These are phyloP conservation scores for Cathartes aura DNA, from an alignment of 2,113 vertebrate species.

Conservation along the genomic window DNA sequence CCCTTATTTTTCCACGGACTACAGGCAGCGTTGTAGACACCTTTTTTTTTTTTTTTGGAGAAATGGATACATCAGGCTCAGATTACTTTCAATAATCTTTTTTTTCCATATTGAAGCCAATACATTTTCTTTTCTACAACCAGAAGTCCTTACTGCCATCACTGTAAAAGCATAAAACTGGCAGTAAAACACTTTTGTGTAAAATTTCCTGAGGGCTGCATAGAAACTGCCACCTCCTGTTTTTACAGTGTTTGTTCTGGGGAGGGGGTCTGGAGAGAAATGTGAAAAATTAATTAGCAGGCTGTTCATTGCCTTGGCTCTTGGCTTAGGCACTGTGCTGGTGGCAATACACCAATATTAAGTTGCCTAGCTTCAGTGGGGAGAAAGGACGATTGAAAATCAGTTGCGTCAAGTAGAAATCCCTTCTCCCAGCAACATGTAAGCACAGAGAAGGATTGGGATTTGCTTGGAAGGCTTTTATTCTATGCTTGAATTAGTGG, in stretches of 20 bases:
- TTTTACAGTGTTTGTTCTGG: slow-evolving; percentile 13
- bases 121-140: background rate
- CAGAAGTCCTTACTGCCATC: background rate
- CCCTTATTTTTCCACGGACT: background rate
- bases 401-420: background rate
- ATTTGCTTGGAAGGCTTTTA: background rate
- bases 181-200: background rate
- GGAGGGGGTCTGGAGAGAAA: background rate
- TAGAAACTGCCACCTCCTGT: background rate
- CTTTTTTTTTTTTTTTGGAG: background rate
- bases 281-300: slow-evolving; percentile 48
- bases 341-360: background rate
- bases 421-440: slow-evolving; percentile 7
- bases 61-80: background rate
- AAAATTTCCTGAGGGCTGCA: background rate
- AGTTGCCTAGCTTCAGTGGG: background rate
- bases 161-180: background rate
- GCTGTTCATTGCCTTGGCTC: slow-evolving; percentile 22
- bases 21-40: background rate
- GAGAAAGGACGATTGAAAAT: background rate
- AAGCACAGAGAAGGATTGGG: background rate
- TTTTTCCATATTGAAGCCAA: background rate
- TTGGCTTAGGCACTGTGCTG: background rate
- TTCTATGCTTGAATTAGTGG: background rate
- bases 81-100: background rate